Evolutionary conservation across 2,797 vertebrate genomes (phyloP).

Genomic region (Macropus fuliginosus): DNA sequence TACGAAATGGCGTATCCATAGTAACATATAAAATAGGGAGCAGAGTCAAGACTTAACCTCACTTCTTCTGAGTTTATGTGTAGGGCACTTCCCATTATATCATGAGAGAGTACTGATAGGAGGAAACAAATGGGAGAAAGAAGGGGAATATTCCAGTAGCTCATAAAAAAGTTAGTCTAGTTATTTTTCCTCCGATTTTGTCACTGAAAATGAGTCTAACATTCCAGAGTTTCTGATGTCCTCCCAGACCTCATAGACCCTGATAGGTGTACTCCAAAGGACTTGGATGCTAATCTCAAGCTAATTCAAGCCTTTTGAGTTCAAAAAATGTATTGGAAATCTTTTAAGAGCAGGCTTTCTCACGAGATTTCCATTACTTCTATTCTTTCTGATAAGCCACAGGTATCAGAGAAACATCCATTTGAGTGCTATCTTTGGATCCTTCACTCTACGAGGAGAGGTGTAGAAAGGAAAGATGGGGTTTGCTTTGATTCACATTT

Average conservation of each 20-base stretch:
- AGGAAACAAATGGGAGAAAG: neutral
- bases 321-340: conserved; percentile 79
- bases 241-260: conserved; percentile 53
- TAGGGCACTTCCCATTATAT: neutral
- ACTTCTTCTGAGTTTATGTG: neutral
- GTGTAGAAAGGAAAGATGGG: conserved; percentile 62
- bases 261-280: conserved; percentile 65
- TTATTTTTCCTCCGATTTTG: conserved; percentile 24
- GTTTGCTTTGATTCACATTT: conserved; percentile 76
- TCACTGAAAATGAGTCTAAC: conserved; percentile 50
- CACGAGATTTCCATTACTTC: conserved; percentile 77
- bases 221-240: conserved; percentile 42
- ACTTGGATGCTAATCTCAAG: conserved; percentile 78
- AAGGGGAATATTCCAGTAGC: neutral
- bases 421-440: conserved; percentile 80
- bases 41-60: neutral
- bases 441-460: conserved; percentile 72
- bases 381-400: conserved; percentile 80
- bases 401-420: conserved; percentile 78
- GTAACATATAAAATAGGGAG: neutral
- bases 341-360: conserved; percentile 78
- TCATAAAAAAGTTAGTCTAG: neutral
- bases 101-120: neutral
- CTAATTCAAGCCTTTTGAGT: conserved; percentile 75
- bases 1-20: neutral